Percentiles rank a stretch among this genome's conserved stretches.
These are phyloP conservation scores for Apotomis turbidana DNA, from an alignment of 2,888 invertebrate genomes.

Conservation along the genomic window DNA sequence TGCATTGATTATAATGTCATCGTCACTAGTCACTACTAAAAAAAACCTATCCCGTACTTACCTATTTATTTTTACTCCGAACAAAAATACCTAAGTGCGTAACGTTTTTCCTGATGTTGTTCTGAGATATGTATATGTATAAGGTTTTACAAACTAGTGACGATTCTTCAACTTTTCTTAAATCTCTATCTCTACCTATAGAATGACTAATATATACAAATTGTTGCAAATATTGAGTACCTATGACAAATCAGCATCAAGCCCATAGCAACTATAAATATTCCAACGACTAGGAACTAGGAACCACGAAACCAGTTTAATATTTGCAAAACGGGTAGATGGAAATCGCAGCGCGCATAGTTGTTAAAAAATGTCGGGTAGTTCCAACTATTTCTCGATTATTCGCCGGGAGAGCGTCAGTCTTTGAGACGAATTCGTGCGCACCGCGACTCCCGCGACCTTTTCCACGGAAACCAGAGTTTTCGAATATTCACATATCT, in stretches of 20 bases:
- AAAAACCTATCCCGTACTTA: too few species aligned
- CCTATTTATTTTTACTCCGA: too few species aligned
- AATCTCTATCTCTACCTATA: too few species aligned
- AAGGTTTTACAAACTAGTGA: too few species aligned
- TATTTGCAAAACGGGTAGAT: conserved; percentile 13
- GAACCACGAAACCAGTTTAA: conserved; percentile 7
- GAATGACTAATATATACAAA: too few species aligned
- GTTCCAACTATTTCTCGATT: conserved; percentile 42
- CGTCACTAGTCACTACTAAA: too few species aligned
- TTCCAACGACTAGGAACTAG: conserved; percentile 12
- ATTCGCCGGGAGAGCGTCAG: conserved; percentile 51
- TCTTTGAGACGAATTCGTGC: conserved; percentile 68
- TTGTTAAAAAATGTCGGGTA: conserved; percentile 55
- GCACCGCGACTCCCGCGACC: conserved; percentile 56
- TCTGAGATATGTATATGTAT: too few species aligned
- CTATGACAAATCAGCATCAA: neutral
- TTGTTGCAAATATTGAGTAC: too few species aligned
- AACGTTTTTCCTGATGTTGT: too few species aligned
- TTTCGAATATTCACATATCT: conserved; percentile 45
- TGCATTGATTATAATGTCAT: too few species aligned
- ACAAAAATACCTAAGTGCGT: too few species aligned
- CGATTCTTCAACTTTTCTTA: too few species aligned
- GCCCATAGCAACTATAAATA: conserved; percentile 15
- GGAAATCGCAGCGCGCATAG: neutral
- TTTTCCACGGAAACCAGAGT: conserved; percentile 48